Evolutionary conservation across 2,113 vertebrate species (phyloP).

Genomic region (Notarius quadriscutis): DNA sequence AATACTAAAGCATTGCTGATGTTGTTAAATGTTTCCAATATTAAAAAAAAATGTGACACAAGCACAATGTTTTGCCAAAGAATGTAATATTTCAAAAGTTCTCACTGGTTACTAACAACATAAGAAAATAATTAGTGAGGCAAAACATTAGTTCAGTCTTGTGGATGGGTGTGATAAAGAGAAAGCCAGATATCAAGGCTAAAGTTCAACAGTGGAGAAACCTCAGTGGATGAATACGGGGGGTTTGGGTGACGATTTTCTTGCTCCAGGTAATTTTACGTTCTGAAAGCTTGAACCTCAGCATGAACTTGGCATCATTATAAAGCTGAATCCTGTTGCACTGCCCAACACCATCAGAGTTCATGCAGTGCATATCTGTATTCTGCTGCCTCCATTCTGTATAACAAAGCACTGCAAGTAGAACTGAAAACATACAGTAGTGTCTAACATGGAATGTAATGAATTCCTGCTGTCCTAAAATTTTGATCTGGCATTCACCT

Average conservation of each 20-base stretch:
- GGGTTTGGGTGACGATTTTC: neutral
- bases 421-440: neutral
- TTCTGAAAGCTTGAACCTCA: neutral
- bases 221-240: slow-evolving; percentile 6
- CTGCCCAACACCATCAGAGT: neutral
- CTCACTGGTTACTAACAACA: slow-evolving; percentile 6
- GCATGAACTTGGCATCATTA: neutral
- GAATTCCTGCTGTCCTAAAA: neutral
- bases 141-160: slow-evolving; percentile 5
- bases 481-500: neutral
- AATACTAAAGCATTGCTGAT: neutral
- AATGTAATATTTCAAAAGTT: neutral
- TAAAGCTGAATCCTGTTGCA: neutral
- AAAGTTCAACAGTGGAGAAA: neutral
- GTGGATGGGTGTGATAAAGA: neutral
- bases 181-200: neutral
- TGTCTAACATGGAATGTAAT: neutral
- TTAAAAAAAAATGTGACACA: neutral
- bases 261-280: neutral
- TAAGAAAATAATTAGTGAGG: slow-evolving; percentile 20
- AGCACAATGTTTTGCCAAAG: neutral
- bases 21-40: neutral
- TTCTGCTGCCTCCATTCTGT: slow-evolving; percentile 37
- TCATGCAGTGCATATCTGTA: slow-evolving; percentile 17
- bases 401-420: slow-evolving; percentile 10